These are phyloP conservation scores for Neogobius melanostomus DNA, from an alignment of 2,113 vertebrate genomes.

Conservation along the genomic window DNA sequence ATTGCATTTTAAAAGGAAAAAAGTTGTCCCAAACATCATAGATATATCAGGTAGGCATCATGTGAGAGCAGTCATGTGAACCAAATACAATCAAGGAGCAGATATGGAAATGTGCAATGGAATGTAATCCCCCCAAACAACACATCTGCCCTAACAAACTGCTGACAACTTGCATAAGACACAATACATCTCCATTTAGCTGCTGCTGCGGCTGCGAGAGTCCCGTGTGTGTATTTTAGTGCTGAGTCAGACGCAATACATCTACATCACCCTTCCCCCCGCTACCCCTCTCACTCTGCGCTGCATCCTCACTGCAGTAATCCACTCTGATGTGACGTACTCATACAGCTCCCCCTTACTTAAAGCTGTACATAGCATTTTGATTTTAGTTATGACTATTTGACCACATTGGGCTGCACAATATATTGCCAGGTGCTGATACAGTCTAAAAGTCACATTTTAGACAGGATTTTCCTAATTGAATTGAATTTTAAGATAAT, in stretches of 20 bases:
- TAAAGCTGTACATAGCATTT: too few relatives aligned
- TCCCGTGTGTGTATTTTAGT: neutral
- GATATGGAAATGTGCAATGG: too few relatives aligned
- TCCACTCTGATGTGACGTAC: conserved; percentile 59
- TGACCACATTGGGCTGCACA: too few relatives aligned
- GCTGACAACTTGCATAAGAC: neutral
- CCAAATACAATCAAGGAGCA: too few relatives aligned
- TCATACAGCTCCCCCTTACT: conserved; percentile 13
- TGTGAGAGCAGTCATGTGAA: too few relatives aligned
- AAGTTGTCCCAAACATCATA: too few relatives aligned
- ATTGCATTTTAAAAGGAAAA: too few relatives aligned
- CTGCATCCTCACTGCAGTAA: conserved; percentile 68
- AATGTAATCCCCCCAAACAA: neutral
- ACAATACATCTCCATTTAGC: neutral
- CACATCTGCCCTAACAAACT: neutral
- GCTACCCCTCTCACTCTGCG: conserved; percentile 24
- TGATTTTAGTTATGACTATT: too few relatives aligned
- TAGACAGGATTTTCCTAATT: too few relatives aligned
- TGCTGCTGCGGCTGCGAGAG: neutral
- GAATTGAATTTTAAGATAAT: too few relatives aligned
- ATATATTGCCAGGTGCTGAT: neutral
- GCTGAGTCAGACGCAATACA: conserved; percentile 9
- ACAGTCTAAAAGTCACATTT: too few relatives aligned
- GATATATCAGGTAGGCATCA: too few relatives aligned
- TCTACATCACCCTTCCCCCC: conserved; percentile 28